Conservation (phyloP, 2,113 vertebrate genomes). For the Xenus cinereus region DNA sequence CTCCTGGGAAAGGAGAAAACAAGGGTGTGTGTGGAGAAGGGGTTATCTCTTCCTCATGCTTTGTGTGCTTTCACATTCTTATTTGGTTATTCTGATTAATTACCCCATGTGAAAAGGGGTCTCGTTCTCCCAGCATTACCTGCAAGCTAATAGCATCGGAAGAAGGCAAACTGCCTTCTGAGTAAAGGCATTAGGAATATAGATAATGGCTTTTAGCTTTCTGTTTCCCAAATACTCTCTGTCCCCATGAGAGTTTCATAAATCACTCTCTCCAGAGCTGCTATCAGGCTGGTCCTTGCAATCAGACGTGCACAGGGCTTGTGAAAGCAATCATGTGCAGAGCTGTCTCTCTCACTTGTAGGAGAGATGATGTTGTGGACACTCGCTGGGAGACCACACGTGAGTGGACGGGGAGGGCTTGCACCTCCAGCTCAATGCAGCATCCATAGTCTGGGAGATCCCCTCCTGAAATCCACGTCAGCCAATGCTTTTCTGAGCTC, state of each 20-base stretch:
- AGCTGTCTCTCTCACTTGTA: rapidly evolving
- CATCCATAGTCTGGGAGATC: not conserved
- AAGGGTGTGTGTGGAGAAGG: not conserved
- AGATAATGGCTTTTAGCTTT: slow-evolving; percentile 20
- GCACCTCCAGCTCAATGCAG: not conserved
- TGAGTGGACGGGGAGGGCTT: not conserved
- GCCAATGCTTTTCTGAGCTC: not conserved
- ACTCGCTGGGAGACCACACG: rapidly evolving
- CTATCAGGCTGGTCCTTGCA: not conserved
- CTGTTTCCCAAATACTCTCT: not conserved
- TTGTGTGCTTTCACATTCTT: not conserved
- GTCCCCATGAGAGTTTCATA: not conserved
- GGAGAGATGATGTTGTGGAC: rapidly evolving
- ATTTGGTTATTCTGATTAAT: not conserved
- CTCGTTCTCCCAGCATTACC: not conserved
- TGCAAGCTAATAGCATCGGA: not conserved
- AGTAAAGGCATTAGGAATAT: not conserved
- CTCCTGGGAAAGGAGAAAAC: not conserved
- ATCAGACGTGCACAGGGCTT: not conserved
- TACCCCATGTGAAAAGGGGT: not conserved
- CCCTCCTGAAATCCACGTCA: not conserved
- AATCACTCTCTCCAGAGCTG: not conserved
- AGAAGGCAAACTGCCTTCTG: not conserved
- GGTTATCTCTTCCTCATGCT: not conserved
- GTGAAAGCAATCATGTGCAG: not conserved